Base-by-base conservation (phyloP, 2,888 invertebrate genomes). In the Periphyllus acericola region DNA sequence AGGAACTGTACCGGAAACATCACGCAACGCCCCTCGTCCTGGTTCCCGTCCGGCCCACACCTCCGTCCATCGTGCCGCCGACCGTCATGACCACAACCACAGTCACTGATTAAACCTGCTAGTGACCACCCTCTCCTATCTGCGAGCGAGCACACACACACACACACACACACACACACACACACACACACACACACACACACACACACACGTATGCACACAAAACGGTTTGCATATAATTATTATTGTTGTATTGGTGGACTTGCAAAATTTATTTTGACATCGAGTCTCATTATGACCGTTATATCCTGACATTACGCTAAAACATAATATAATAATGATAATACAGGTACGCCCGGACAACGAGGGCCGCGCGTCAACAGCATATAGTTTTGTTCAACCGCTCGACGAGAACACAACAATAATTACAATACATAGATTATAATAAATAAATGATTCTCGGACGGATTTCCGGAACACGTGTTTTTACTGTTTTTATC, bases 1-100 rank as follows among this genome's bases (percentile, higher is more conserved):
- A 55, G 86, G 86, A 86, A 72, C 87, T 66, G 80, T 81, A 79
- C 79, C 80, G 87, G 87, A 87, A 87, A 87, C 87, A 74, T 87
- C 81, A 81, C 74, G 72, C 79, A 55, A 74, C 72, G 80, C 81
- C 87, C 80, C 86, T 32, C 71, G 3, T 1, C 85, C 85, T 21
- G 32, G 5, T 19, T 29, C 29, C 14, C 36, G 36, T 29, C 21
- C 21, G 40, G 11, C 74, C 74, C 34, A 14, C 46, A 25, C 21
- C 40, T 1, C n/a, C 40, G 36, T 1, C 52, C 76, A 21, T 9
- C 79, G 14, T 46, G 2, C 66, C 72, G 3, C 36, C 34, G 36
- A 40, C 34, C 68, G 34, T n/a, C 85, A 34, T 66, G 55, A 85
- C 84, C 84, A 85, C 84, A 68, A 79, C 85, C 79, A 52, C 78